Base-by-base conservation (phyloP, 2,797 vertebrate species). In the Falco berigora region DNA sequence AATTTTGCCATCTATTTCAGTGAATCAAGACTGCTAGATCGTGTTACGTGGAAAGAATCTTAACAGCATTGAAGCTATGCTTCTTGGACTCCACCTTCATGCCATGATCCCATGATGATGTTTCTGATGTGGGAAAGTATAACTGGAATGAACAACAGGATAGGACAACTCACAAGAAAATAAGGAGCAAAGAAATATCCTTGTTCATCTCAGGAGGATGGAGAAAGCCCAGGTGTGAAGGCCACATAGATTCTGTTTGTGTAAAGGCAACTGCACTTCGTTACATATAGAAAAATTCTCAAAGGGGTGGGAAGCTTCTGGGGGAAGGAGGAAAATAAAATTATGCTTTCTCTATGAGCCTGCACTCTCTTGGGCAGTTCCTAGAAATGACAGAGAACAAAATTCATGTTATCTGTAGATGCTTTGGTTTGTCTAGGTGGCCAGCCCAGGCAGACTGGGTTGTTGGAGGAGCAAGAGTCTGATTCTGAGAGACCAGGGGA, bases 41-140 rank as follows among this genome's bases (percentile, higher is more conserved):
- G 38, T 20, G 55, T 42, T 63, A 5, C 18, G 3, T 2, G 5
- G 30, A 14, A 36, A 62, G 17, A 61, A 38, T 30, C 19, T 63
- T 53, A 40, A 32, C 18, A 44, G 12, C 1, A 0, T 0, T 27
- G 27, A 76, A 73, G 38, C n/a, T 42, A 2, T 5, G 42, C 27
- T 32, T 74, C 50, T n/a, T 52, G 47, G 25, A 14, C 23, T 53
- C 32, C 40, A 24, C 24, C 34, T 56, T 25, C 24, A 5, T 7
- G 32, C 25, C 44, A 10, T 8, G 9, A 66, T 22, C 17, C 67
- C n/a, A 4, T 2, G 9, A n/a, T 21, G 11, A 15, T 19, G 40
- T 20, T 85, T 52, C 22, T 27, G 5, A 27, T 32, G 28, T 24
- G 30, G 49, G 28, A 53, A 78, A 66, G 30, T 8, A 3, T 1